These are phyloP conservation scores for Drosophila emarginata DNA, from an alignment of 2,888 invertebrate species.

Conservation along the genomic window DNA sequence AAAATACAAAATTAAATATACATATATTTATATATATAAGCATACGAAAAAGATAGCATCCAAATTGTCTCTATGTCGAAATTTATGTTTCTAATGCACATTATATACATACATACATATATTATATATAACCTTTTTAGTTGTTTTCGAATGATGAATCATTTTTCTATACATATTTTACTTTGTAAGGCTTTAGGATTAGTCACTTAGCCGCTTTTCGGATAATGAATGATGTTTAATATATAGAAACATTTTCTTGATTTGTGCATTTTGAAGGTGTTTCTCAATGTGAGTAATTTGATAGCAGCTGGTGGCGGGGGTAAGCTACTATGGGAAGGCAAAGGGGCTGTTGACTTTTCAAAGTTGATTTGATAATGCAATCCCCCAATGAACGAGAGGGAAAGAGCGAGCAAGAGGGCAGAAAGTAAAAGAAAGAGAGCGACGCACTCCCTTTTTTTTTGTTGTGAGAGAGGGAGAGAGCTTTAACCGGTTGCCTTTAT, in stretches of 20 bases:
- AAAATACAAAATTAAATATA: too few species aligned
- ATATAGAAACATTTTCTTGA: background rate
- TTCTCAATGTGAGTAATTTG: constrained; percentile 7
- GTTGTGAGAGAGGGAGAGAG: constrained; percentile 16
- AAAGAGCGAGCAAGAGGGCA: background rate
- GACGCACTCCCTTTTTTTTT: constrained; percentile 27
- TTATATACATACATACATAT: background rate
- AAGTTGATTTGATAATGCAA: constrained; percentile 3
- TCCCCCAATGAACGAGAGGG: background rate
- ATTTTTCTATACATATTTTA: constrained; percentile 5
- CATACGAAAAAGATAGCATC: too few species aligned
- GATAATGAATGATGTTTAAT: constrained; percentile 12
- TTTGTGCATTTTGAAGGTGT: constrained; percentile 1
- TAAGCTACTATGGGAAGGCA: background rate
- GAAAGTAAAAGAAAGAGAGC: background rate
- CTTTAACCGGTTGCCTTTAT: constrained; percentile 50
- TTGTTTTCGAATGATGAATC: background rate
- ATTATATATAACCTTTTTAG: too few species aligned
- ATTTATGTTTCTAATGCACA: too few species aligned
- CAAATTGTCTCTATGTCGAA: too few species aligned
- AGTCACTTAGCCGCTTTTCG: constrained; percentile 45
- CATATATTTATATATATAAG: too few species aligned
- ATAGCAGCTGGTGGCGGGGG: background rate
- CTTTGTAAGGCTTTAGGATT: constrained; percentile 27
- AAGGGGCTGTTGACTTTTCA: constrained; percentile 12